Evolutionary conservation across 2,113 vertebrate genomes (phyloP), one percentile per base, ranked within the genome.

Genomic region (Notiomystis cincta): DNA sequence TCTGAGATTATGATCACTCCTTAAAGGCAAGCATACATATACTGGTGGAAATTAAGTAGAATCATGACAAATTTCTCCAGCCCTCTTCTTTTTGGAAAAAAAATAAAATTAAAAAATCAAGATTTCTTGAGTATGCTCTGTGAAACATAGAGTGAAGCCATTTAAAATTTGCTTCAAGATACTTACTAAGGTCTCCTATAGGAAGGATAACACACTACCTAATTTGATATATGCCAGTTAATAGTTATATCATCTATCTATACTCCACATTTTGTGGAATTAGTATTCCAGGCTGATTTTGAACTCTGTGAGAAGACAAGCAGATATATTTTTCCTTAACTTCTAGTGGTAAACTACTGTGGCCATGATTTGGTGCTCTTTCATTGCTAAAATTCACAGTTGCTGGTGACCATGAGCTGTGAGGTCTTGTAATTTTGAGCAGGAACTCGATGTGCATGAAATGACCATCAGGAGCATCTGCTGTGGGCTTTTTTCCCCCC

Each of bases 391-490:
- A 78, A 87, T 35, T 87, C 85, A 61, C 76, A 96, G 25, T 67
- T 93, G 65, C 37, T 86, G 58, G 51, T 86, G 82, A 76, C 54
- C 73, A 77, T 93, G 95, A 95, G 81, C 66, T 92, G 70, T 93
- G 96, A 93, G 91, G 88, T 93, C 92, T 95, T 85, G 69, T 82
- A 95, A 95, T 87, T 80, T 90, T 73, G 90, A 95, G 95, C 37
- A 96, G 80, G 91, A 93, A 53, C 45, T 94, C 1, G 0, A 11
- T 47, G 72, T 83, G 90, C 73, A 95, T 89, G 94, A 97, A 96
- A 87, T 87, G 89, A 92, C 94, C 86, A 86, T 82, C 60, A 25
- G 6, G 47, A 97, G 97, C 97, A 97, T 98, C 97, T 98, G 97
- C 93, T 96, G 56, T 35, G 31, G 78, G 83, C 62, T 96, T 96